phyloP scores from a whole-genome alignment of 2,888 invertebrate species.

The Anthrax anthrax region DNA sequence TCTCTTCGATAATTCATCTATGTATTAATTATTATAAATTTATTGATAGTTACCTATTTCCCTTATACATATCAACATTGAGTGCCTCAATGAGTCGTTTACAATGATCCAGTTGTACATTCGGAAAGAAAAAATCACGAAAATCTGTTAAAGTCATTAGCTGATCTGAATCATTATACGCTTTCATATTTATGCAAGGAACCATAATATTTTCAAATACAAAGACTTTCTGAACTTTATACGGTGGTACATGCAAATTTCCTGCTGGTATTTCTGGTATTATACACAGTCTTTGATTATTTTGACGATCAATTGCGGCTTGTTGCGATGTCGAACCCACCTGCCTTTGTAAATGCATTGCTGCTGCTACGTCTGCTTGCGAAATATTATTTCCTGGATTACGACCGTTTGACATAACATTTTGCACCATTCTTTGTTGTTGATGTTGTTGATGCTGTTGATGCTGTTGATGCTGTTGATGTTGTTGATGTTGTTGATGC shows the following conservation, averaged over 20 bases:
- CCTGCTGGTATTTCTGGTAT: slow-evolving; percentile 55
- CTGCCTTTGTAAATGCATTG: slow-evolving; percentile 37
- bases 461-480: slow-evolving; percentile 19
- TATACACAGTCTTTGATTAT: slow-evolving; percentile 40
- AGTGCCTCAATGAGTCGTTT: slow-evolving; percentile 69
- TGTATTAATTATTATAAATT: no score
- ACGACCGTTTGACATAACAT: slow-evolving; percentile 9
- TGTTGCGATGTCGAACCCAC: slow-evolving; percentile 18
- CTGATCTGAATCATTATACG: slow-evolving; percentile 65
- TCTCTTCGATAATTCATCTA: no score
- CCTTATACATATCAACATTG: slow-evolving; percentile 63
- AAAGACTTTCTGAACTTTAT: slow-evolving; percentile 66
- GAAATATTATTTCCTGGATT: slow-evolving; percentile 3
- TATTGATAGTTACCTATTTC: slow-evolving; percentile 76
- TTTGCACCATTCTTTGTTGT: slow-evolving; percentile 11
- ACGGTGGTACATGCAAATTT: slow-evolving; percentile 56
- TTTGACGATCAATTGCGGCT: slow-evolving; percentile 18
- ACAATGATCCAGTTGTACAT: slow-evolving; percentile 56
- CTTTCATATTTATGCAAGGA: slow-evolving; percentile 76
- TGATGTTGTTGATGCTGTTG: slow-evolving; percentile 21
- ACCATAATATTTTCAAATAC: slow-evolving; percentile 63
- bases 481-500: slow-evolving; percentile 19
- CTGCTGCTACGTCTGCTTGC: slow-evolving; percentile 22
- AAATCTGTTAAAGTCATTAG: slow-evolving; percentile 73
- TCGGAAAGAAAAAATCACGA: slow-evolving; percentile 66